Conservation (phyloP, 2,113 vertebrate species). For the Nothoprocta perdicaria region DNA sequence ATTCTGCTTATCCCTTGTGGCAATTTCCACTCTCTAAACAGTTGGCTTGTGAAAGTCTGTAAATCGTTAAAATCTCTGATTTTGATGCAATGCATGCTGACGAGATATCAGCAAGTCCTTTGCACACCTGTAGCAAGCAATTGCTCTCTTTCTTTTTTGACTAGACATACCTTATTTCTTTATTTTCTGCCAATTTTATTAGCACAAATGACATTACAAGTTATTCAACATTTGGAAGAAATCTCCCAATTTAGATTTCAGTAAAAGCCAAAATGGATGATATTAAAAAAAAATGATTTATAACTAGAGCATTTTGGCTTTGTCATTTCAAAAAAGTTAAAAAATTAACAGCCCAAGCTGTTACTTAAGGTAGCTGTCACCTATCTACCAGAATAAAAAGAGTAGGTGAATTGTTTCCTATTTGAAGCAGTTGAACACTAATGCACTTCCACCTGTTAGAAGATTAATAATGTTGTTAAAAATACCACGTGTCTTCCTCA, state of each 20-base stretch:
- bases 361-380: slow-evolving; percentile 75
- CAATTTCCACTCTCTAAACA: neutral
- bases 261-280: neutral
- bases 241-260: neutral
- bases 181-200: neutral
- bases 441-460: slow-evolving; percentile 75
- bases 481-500: slow-evolving; percentile 50
- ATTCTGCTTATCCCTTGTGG: neutral
- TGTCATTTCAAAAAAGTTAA: slow-evolving; percentile 60
- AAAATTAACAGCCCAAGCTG: slow-evolving; percentile 42
- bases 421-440: slow-evolving; percentile 67
- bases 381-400: slow-evolving; percentile 59
- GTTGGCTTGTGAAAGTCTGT: neutral
- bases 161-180: neutral
- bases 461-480: slow-evolving; percentile 76
- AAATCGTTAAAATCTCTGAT: slow-evolving; percentile 4
- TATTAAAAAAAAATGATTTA: slow-evolving; percentile 45
- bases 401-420: slow-evolving; percentile 61
- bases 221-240: neutral
- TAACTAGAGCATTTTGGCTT: slow-evolving; percentile 6
- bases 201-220: neutral
- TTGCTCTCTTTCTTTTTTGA: neutral
- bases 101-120: neutral
- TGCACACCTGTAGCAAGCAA: neutral
- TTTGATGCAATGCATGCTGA: neutral